Conservation (phyloP, 2,888 invertebrate genomes). For the Unio delphinus region DNA sequence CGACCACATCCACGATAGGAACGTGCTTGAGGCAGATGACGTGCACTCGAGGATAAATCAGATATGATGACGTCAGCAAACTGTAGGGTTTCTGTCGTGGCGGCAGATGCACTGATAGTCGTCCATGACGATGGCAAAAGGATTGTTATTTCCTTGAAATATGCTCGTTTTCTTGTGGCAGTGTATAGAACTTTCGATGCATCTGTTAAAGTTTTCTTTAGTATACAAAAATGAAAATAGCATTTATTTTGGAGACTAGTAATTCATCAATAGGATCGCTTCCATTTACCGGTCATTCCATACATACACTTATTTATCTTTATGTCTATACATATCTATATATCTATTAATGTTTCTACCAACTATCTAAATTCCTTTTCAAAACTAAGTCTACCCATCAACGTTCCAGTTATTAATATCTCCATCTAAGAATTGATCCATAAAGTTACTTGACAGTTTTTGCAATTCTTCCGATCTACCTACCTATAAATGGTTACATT, state of each 20-base stretch:
- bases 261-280: background rate
- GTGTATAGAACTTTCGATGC: constrained; percentile 76
- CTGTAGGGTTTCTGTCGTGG: constrained; percentile 19
- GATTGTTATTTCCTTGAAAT: constrained; percentile 77
- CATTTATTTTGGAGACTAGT: no score
- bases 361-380: no score
- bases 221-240: background rate
- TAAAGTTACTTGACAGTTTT: no score
- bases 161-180: constrained; percentile 73
- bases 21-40: constrained; percentile 36
- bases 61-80: constrained; percentile 33
- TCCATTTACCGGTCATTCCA: background rate
- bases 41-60: constrained; percentile 8
- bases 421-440: no score
- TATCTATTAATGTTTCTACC: no score
- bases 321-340: no score
- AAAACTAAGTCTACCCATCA: no score
- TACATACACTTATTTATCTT: background rate
- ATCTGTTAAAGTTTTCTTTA: constrained; percentile 74
- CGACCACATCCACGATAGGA: constrained; percentile 57
- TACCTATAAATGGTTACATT: no score
- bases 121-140: constrained; percentile 77
- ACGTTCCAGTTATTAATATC: no score
- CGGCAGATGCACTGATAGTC: constrained; percentile 6
- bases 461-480: no score